Evolutionary conservation across 2,113 vertebrate genomes (phyloP).

Genomic region (Lepus europaeus): DNA sequence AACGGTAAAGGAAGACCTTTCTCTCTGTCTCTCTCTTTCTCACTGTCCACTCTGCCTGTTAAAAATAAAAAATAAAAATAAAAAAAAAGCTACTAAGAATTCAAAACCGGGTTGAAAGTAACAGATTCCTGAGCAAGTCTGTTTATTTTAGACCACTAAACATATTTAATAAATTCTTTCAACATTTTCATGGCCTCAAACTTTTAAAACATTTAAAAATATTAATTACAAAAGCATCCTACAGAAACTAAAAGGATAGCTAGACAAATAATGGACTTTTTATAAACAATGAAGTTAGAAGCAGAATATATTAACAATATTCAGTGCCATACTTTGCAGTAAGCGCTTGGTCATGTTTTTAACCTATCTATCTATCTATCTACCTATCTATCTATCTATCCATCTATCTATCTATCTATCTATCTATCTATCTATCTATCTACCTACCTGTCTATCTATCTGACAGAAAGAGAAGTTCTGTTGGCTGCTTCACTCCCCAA

Average conservation of each 20-base stretch:
- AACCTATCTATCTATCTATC: too few relatives aligned
- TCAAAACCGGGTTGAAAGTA: conserved; percentile 18
- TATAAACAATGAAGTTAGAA: not conserved
- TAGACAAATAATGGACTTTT: not conserved
- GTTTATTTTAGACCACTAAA: not conserved
- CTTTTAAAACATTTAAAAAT: conserved; percentile 3
- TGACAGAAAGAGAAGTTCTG: too few relatives aligned
- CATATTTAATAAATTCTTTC: not conserved
- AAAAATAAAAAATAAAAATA: too few relatives aligned
- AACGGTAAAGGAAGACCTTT: too few relatives aligned
- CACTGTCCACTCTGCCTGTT: too few relatives aligned
- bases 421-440: too few relatives aligned
- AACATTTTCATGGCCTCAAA: not conserved
- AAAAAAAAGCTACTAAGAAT: conserved; percentile 7
- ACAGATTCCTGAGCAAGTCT: conserved; percentile 17
- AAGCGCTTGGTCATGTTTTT: not conserved
- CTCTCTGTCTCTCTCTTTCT: too few relatives aligned
- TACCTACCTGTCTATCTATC: too few relatives aligned
- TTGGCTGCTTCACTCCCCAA: too few relatives aligned
- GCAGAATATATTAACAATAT: not conserved
- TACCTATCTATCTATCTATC: too few relatives aligned
- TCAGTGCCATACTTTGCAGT: not conserved
- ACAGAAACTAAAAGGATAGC: conserved; percentile 5
- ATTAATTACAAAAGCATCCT: not conserved
- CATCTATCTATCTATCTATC: too few relatives aligned